Evolutionary conservation across 2,888 invertebrate species (phyloP), one percentile per base, ranked within the genome.

Genomic region (Hydrotaea cyrtoneurina): DNA sequence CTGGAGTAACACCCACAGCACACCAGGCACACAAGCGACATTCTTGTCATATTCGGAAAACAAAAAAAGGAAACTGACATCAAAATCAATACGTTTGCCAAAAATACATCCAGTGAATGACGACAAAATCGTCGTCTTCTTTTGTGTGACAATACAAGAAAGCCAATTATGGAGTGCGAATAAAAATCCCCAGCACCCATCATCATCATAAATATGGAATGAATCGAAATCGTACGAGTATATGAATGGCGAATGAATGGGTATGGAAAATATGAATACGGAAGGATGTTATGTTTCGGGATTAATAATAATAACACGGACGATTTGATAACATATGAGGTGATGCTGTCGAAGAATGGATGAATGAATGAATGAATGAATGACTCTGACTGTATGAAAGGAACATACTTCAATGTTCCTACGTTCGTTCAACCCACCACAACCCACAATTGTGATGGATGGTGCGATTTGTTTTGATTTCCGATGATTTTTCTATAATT

Each of bases 401-500:
- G 59, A 74, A 79, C 50, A 2, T 2, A 13, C 8, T 39, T 39
- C 4, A 36, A 53, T 55, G 17, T 55, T 17, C n/a, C n/a, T n/a
- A n/a, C 55, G 31, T 31, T 31, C 3, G 31, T 31, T 31, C 31
- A 21, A 79, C 57, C 76, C 84, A 77, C 69, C 19, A 23, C 21
- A 46, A 23, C 46, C 43, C 64, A 53, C 82, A 85, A 85, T 82
- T 82, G 79, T 71, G 79, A 82, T 46, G 69, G 62, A 43, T 69
- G 43, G 4, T 19, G 21, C 39, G 26, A 62, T 82, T 85, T 82
- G 76, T 77, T 43, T 64, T 90, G 89, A 89, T 90, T 90, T 89
- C 89, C 62, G 23, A 62, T 62, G 62, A 62, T 88, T 87, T 46
- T 74, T 46, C 59, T 88, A 89, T 90, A 90, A 90, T 90, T 90